phyloP scores from a whole-genome alignment of 1,140 invertebrate species.

The Drosophila mauritiana region DNA sequence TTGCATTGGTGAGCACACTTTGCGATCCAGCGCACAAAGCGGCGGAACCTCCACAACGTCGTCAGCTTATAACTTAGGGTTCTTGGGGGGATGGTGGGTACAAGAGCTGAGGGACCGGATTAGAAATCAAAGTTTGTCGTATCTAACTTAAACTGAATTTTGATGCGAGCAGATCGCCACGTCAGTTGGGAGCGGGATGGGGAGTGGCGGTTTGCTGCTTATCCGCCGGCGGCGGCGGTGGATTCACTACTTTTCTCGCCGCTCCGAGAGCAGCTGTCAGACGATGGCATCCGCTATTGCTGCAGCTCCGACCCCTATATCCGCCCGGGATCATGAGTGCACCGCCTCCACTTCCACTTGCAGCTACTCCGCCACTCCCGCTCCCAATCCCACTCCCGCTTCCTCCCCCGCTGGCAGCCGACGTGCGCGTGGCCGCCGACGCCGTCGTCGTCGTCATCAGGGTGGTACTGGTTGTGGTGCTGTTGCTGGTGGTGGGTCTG shows the following conservation, averaged over 20 bases:
- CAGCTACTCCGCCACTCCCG: constrained; percentile 24
- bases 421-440: constrained; percentile 36
- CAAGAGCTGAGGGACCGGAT: constrained; percentile 10
- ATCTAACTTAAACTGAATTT: constrained; percentile 57
- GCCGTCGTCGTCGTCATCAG: constrained; percentile 49
- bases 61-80: constrained; percentile 67
- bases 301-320: constrained; percentile 64
- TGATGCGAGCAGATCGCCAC: constrained; percentile 53
- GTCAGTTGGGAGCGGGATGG: constrained; percentile 40
- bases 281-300: constrained; percentile 27
- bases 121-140: constrained; percentile 34
- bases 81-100: constrained; percentile 10
- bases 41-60: constrained; percentile 52
- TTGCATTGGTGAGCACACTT: constrained; percentile 48
- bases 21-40: constrained; percentile 65
- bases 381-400: constrained; percentile 32
- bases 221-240: constrained; percentile 12
- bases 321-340: constrained; percentile 27
- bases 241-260: constrained; percentile 24
- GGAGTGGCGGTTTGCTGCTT: constrained; percentile 22
- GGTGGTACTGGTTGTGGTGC: constrained; percentile 45
- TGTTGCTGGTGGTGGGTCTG: constrained; percentile 59
- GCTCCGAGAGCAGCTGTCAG: constrained; percentile 25
- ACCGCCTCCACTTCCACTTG: constrained; percentile 12
- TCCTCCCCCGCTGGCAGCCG: constrained; percentile 34